Evolutionary conservation across 2,888 invertebrate genomes (phyloP).

Genomic region (Ophion slaviceki): DNA sequence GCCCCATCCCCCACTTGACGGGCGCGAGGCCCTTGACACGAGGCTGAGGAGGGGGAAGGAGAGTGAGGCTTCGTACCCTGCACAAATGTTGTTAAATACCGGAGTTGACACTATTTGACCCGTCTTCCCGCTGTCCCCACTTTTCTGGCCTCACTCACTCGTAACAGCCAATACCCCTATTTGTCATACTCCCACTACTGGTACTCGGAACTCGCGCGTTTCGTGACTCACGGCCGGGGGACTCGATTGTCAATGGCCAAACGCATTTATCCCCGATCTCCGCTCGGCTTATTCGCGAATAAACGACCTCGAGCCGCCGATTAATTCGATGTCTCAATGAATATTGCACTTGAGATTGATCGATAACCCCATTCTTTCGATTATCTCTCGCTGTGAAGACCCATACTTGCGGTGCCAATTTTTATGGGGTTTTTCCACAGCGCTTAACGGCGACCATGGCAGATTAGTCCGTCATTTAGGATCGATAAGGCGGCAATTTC

Average conservation of each 20-base stretch:
- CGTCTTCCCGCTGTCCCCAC: slow-evolving; percentile 77
- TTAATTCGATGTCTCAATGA: background rate
- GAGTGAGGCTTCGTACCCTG: slow-evolving; percentile 67
- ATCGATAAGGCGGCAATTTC: too few relatives aligned
- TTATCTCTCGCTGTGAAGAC: background rate
- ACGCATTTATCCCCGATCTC: slow-evolving; percentile 44
- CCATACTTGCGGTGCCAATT: too few relatives aligned
- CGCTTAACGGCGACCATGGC: too few relatives aligned
- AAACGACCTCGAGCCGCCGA: slow-evolving; percentile 16
- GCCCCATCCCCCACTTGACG: slow-evolving; percentile 62
- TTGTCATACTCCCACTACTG: slow-evolving; percentile 51
- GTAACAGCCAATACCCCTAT: slow-evolving; percentile 29
- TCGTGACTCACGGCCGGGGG: slow-evolving; percentile 68
- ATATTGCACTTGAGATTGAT: background rate
- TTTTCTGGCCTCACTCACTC: slow-evolving; percentile 58
- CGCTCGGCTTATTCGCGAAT: background rate
- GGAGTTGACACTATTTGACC: slow-evolving; percentile 82
- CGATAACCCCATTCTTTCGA: background rate
- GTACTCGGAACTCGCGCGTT: slow-evolving; percentile 60
- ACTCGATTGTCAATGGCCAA: slow-evolving; percentile 63
- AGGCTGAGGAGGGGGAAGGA: slow-evolving; percentile 55
- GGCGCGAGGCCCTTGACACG: slow-evolving; percentile 76
- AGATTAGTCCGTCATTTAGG: too few relatives aligned
- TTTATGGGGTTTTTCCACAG: too few relatives aligned
- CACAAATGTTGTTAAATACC: slow-evolving; percentile 80